Evolutionary conservation across 2,797 vertebrate species (phyloP).

Genomic region (Hemibagrus guttatus): DNA sequence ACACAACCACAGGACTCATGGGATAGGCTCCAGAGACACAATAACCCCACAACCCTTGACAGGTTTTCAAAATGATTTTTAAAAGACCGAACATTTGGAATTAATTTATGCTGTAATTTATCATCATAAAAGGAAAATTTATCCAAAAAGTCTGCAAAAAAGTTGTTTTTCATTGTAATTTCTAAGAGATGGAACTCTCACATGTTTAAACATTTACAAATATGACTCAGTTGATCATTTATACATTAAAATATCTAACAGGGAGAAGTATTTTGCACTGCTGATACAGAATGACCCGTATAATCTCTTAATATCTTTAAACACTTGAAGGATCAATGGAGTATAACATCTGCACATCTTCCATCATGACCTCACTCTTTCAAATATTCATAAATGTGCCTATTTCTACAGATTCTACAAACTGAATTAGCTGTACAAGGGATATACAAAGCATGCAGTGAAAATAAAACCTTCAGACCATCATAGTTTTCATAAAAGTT

Average conservation of each 20-base stretch:
- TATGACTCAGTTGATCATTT: not conserved
- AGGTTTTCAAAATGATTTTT: not conserved
- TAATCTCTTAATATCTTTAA: not conserved
- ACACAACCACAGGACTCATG: not conserved
- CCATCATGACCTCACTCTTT: not conserved
- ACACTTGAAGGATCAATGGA: not conserved
- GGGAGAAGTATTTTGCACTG: not conserved
- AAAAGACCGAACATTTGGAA: not conserved
- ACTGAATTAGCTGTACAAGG: too few relatives aligned
- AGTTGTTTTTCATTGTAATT: not conserved
- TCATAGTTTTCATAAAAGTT: not conserved
- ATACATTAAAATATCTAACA: not conserved
- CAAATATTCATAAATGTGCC: not conserved
- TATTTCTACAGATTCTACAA: not conserved
- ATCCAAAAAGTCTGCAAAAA: not conserved
- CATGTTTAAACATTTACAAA: not conserved
- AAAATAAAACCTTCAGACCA: too few relatives aligned
- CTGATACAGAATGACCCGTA: not conserved
- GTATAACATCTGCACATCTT: not conserved
- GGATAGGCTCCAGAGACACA: not conserved
- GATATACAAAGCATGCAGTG: not conserved
- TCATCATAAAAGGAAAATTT: not conserved
- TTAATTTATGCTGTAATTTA: not conserved
- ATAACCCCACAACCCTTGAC: not conserved
- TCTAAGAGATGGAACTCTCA: not conserved